Percentiles rank a stretch among this genome's conserved stretches.
phyloP scores from a whole-genome alignment of 1,140 invertebrate species.

The Acromyrmex heyeri region DNA sequence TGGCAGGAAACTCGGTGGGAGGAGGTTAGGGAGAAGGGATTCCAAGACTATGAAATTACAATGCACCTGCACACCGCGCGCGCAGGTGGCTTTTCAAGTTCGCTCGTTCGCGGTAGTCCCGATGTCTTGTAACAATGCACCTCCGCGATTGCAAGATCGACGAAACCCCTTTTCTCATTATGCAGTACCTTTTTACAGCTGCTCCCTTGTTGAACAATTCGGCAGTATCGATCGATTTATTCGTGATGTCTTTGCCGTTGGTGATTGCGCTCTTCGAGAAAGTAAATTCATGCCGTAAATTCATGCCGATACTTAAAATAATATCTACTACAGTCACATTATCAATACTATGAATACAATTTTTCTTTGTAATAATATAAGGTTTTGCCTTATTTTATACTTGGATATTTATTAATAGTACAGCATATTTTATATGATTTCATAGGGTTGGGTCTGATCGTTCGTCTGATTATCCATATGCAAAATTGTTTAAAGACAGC shows the following conservation, averaged over 20 bases:
- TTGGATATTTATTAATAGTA: background rate
- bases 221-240: background rate
- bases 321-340: background rate
- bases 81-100: conserved; percentile 70
- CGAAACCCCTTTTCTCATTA: conserved; percentile 18
- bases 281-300: background rate
- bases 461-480: too few species aligned
- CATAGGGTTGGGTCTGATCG: too few species aligned
- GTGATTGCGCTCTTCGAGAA: background rate
- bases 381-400: background rate
- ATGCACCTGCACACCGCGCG: conserved; percentile 74
- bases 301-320: background rate
- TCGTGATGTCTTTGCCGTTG: background rate
- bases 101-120: conserved; percentile 33
- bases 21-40: background rate
- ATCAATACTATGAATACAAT: background rate
- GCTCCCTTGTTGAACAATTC: background rate
- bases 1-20: background rate
- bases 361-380: background rate
- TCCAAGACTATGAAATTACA: conserved; percentile 76
- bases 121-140: conserved; percentile 23
- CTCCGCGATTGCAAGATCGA: conserved; percentile 6
- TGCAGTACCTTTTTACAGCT: conserved; percentile 39
- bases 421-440: too few species aligned
- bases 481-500: too few species aligned